Percentiles rank a stretch among this genome's conserved stretches.
Evolutionary conservation across 2,888 invertebrate species (phyloP).

Genomic region (Pyrocoelia pectoralis): DNA sequence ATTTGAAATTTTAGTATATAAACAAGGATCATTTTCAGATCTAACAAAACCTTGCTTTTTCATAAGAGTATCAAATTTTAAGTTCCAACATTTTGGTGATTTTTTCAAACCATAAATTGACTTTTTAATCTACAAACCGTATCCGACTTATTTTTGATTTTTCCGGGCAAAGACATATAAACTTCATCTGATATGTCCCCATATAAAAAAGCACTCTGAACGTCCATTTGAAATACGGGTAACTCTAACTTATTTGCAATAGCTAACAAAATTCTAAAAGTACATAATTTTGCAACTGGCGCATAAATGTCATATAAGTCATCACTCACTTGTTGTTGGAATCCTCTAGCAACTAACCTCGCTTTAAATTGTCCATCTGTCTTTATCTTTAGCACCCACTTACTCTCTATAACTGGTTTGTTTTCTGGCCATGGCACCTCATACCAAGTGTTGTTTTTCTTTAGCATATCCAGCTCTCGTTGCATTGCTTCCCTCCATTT

Average conservation of each 20-base stretch:
- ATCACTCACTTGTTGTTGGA: not conserved
- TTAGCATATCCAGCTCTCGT: too few species aligned
- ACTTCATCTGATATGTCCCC: too few species aligned
- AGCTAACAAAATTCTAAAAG: not conserved
- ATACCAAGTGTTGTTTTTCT: too few species aligned
- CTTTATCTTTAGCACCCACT: not conserved
- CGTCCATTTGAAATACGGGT: not conserved
- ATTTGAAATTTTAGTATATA: conserved; percentile 17
- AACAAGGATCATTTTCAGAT: conserved; percentile 30
- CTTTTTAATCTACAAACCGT: not conserved
- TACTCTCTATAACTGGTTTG: not conserved
- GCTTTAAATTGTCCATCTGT: not conserved
- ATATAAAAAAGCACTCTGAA: too few species aligned
- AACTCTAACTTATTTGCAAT: not conserved
- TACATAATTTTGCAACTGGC: too few species aligned
- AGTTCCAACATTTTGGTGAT: conserved; percentile 9
- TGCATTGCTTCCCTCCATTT: too few species aligned
- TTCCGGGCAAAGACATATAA: not conserved
- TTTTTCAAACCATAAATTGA: not conserved
- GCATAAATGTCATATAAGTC: not conserved
- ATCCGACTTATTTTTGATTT: not conserved
- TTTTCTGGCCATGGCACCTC: too few species aligned
- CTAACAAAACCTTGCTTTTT: not conserved
- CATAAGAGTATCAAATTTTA: conserved; percentile 14
- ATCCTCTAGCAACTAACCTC: not conserved